Conservation (phyloP, 2,113 vertebrate genomes). For the Chiloscyllium plagiosum region DNA sequence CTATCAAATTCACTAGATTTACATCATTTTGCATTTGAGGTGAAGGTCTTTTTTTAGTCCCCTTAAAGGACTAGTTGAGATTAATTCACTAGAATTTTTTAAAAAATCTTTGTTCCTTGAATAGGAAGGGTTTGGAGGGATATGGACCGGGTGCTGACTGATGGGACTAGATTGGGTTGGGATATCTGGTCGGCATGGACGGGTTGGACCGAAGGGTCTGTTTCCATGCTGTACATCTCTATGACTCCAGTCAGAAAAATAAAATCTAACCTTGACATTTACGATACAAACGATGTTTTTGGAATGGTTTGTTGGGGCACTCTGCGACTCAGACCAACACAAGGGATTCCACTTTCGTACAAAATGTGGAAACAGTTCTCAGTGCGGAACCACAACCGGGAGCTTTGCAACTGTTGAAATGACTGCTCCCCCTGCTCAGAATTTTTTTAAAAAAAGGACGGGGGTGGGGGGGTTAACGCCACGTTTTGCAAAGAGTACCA, state of each 20-base stretch:
- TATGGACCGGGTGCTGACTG: no score
- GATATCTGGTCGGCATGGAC: no score
- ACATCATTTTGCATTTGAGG: background rate
- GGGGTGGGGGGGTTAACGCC: no score
- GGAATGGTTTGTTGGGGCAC: background rate
- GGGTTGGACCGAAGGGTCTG: no score
- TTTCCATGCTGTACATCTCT: no score
- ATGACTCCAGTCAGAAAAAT: no score
- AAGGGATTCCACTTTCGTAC: background rate
- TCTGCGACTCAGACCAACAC: background rate
- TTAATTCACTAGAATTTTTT: background rate
- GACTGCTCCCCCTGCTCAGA: background rate
- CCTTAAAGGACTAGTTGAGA: background rate
- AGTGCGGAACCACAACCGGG: background rate
- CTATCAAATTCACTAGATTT: background rate
- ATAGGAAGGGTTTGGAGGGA: no score
- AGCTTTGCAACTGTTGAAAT: background rate
- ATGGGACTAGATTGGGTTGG: no score
- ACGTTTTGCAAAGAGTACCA: background rate
- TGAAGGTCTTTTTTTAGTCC: background rate
- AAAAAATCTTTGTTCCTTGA: no score
- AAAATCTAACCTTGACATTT: background rate
- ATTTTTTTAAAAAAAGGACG: no score
- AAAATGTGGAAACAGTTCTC: background rate
- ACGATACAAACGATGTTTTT: background rate